These are phyloP conservation scores for Pseudachorutes palmiensis DNA, from an alignment of 1,140 invertebrate genomes.

Conservation along the genomic window DNA sequence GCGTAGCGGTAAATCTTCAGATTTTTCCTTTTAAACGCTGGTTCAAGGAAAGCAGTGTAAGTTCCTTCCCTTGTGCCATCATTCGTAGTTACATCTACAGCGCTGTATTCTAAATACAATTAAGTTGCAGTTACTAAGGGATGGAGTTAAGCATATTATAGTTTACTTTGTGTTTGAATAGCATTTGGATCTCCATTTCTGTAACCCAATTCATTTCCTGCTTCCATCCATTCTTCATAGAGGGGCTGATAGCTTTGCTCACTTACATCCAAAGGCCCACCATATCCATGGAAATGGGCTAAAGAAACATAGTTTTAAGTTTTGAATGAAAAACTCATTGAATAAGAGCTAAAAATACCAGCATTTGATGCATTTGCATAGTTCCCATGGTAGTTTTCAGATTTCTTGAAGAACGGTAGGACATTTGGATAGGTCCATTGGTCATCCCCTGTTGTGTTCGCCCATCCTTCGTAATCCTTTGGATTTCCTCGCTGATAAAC, in stretches of 20 bases:
- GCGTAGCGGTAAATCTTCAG: conserved; percentile 3
- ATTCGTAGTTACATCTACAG: neutral
- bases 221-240: conserved; percentile 10
- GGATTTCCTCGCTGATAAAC: conserved; percentile 55
- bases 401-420: conserved; percentile 78
- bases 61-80: neutral
- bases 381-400: conserved; percentile 52
- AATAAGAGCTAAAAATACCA: too few species aligned
- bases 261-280: conserved; percentile 5
- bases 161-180: conserved; percentile 12
- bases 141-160: neutral
- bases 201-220: conserved; percentile 18
- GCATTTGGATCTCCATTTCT: conserved; percentile 15
- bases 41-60: neutral
- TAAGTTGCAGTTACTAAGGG: neutral
- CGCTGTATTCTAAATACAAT: conserved; percentile 6
- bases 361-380: conserved; percentile 41
- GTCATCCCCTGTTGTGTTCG: conserved; percentile 42
- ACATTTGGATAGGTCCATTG: conserved; percentile 53
- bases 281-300: conserved; percentile 8
- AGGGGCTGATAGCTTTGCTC: conserved; percentile 12
- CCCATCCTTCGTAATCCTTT: conserved; percentile 59
- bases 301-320: neutral
- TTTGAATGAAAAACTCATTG: too few species aligned
- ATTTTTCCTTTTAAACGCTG: neutral